Conservation (phyloP, 2,113 vertebrate species). For the Polypterus senegalus region DNA sequence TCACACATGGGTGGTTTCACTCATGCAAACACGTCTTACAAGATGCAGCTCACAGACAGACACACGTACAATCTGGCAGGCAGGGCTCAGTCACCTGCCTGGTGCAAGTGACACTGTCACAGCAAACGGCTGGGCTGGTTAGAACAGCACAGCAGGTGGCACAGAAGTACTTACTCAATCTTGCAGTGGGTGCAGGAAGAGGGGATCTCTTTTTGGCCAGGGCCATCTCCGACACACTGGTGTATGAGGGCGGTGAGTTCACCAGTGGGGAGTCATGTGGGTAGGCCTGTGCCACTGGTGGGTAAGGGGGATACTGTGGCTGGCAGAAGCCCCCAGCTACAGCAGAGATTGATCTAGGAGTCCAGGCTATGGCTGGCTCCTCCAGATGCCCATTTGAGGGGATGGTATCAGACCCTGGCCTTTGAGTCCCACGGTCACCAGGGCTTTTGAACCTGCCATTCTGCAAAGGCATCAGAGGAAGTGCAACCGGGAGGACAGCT, state of each 20-base stretch:
- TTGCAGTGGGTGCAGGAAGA: slow-evolving; percentile 60
- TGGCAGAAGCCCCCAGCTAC: slow-evolving; percentile 37
- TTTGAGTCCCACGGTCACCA: slow-evolving; percentile 28
- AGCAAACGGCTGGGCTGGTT: no score
- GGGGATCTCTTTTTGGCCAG: slow-evolving; percentile 67
- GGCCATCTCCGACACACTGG: slow-evolving; percentile 68
- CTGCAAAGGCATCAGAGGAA: slow-evolving; percentile 47
- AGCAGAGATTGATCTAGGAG: slow-evolving; percentile 25
- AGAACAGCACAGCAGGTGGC: slow-evolving; percentile 2
- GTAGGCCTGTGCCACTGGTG: slow-evolving; percentile 50
- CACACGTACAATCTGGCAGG: no score
- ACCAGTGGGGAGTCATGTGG: slow-evolving; percentile 49
- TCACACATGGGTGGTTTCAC: no score
- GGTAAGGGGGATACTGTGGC: slow-evolving; percentile 41
- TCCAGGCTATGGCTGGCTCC: slow-evolving; percentile 33
- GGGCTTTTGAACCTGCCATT: slow-evolving; percentile 43
- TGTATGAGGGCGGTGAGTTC: slow-evolving; percentile 64
- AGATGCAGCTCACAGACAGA: no score
- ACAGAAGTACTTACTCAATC: slow-evolving; percentile 75
- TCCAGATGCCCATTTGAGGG: slow-evolving; percentile 47
- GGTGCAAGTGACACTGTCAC: neutral
- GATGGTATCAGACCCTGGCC: slow-evolving; percentile 21
- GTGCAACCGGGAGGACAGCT: slow-evolving; percentile 43
- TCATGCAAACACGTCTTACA: no score
- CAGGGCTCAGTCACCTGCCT: no score